Percentiles rank a stretch among this genome's conserved stretches.
Conservation (phyloP, 2,113 vertebrate genomes). For the Dascyllus trimaculatus region DNA sequence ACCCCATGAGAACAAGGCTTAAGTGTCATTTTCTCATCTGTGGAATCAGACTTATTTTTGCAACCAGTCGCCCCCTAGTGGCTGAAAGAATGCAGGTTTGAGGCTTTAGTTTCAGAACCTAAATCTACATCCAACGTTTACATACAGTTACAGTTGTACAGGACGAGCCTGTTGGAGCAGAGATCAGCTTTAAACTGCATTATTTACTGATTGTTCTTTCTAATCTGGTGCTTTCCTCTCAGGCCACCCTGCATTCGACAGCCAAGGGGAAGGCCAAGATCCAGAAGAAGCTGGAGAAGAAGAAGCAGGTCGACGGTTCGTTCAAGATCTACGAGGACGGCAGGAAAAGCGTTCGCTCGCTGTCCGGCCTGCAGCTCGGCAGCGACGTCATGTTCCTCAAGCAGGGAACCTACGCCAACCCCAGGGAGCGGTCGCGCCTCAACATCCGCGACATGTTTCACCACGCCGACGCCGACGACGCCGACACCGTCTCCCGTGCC, state of each 20-base stretch:
- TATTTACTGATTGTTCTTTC: not conserved
- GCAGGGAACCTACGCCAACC: constrained; percentile 89
- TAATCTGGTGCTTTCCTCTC: constrained; percentile 54
- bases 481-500: constrained; percentile 90
- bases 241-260: constrained; percentile 94
- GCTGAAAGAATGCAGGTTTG: too few species aligned
- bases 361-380: constrained; percentile 93
- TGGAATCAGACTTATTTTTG: too few species aligned
- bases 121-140: too few species aligned
- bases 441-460: constrained; percentile 96
- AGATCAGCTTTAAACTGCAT: too few species aligned
- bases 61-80: too few species aligned
- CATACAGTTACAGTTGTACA: too few species aligned
- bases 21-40: too few species aligned
- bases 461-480: constrained; percentile 80
- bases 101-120: too few species aligned
- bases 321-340: constrained; percentile 98
- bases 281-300: constrained; percentile 94
- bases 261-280: constrained; percentile 95
- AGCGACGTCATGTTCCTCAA: constrained; percentile 96
- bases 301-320: constrained; percentile 90
- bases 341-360: constrained; percentile 93
- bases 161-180: too few species aligned
- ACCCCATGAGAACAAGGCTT: too few species aligned
- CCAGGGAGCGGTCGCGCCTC: constrained; percentile 89